Conservation (phyloP, 30 jellyfish, hydroid and myxozoan genomes). For the Morbakka virulenta region DNA sequence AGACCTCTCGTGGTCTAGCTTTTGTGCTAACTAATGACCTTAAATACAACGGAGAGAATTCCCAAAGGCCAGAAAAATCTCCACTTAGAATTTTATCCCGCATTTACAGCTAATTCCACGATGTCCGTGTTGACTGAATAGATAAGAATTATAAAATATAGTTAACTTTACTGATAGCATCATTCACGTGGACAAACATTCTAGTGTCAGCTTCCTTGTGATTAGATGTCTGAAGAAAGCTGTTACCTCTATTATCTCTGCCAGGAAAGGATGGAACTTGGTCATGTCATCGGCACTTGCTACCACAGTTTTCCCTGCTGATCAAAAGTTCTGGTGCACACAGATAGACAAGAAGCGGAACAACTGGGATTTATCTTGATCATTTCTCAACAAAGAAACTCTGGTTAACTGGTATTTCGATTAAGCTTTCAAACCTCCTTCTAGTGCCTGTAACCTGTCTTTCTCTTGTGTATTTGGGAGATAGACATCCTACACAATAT, state of each 20-base stretch:
- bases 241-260: background rate
- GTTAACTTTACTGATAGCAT: constrained; percentile 12
- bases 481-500: constrained; percentile 46
- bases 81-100: constrained; percentile 8
- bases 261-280: no score
- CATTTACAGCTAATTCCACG: constrained; percentile 29
- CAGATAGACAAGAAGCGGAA: constrained; percentile 27
- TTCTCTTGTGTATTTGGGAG: constrained; percentile 9
- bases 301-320: no score
- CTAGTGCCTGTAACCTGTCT: constrained; percentile 32
- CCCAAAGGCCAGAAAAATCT: constrained; percentile 13
- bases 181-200: constrained; percentile 3
- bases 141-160: background rate
- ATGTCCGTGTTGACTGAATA: constrained; percentile 26
- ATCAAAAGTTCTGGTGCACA: constrained; percentile 8
- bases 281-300: no score
- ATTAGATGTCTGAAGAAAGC: constrained; percentile 14
- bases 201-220: constrained; percentile 54
- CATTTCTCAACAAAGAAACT: constrained; percentile 22
- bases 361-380: constrained; percentile 38
- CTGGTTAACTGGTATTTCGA: no score
- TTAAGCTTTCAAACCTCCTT: no score
- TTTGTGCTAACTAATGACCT: constrained; percentile 11
- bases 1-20: constrained; percentile 17
- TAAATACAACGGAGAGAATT: constrained; percentile 7